Percentiles rank a stretch among this genome's conserved stretches.
phyloP scores from a whole-genome alignment of 64 coral and sea anemone species.

The Actinia equina region DNA sequence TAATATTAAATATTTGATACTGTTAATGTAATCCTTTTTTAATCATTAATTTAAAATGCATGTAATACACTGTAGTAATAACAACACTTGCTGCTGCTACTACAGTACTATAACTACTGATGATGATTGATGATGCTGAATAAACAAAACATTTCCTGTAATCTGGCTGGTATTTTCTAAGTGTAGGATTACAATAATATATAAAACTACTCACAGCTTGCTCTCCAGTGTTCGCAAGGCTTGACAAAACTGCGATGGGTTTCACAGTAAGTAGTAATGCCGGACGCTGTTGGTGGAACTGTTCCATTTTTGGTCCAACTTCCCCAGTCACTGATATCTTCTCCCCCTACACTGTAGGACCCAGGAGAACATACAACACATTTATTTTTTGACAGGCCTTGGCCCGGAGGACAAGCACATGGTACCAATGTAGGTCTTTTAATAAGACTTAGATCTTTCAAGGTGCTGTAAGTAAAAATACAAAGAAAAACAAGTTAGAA shows the following conservation, averaged over 20 bases:
- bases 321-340: conserved; percentile 46
- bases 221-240: conserved; percentile 42
- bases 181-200: neutral
- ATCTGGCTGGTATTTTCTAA: too few relatives aligned
- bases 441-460: neutral
- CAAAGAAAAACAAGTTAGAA: neutral
- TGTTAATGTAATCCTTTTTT: too few relatives aligned
- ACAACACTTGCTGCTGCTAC: too few relatives aligned
- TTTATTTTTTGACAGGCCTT: neutral
- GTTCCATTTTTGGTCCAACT: conserved; percentile 53
- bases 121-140: too few relatives aligned
- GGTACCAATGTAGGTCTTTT: neutral
- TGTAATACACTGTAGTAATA: too few relatives aligned
- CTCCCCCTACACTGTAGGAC: conserved; percentile 25
- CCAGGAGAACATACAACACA: conserved; percentile 15
- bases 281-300: conserved; percentile 32
- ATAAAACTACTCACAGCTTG: conserved; percentile 34
- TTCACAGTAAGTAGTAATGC: conserved; percentile 47
- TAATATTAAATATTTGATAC: too few relatives aligned
- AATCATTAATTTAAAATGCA: too few relatives aligned
- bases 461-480: neutral
- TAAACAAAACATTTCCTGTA: too few relatives aligned
- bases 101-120: too few relatives aligned
- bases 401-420: conserved; percentile 32
- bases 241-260: conserved; percentile 1